phyloP scores from a whole-genome alignment of 2,113 vertebrate genomes.

The Tangachromis dhanisi region DNA sequence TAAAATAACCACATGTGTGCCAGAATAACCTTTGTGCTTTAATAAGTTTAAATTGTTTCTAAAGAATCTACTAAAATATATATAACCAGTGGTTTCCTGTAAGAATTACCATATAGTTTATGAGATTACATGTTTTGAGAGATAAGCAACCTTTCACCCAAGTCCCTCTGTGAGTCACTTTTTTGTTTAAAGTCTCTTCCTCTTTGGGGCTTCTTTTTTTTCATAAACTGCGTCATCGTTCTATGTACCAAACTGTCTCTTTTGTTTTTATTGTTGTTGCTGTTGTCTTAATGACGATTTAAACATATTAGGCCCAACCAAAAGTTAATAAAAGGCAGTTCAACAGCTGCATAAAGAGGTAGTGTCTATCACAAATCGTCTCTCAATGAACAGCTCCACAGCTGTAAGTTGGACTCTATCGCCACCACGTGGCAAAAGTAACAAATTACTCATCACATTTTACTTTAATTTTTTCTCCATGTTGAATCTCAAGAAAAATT shows the following conservation, averaged over 20 bases:
- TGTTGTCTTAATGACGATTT: neutral
- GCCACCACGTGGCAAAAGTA: conserved; percentile 30
- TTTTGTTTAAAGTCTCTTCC: neutral
- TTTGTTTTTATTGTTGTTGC: neutral
- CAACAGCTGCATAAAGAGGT: neutral
- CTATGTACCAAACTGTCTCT: neutral
- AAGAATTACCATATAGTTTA: neutral
- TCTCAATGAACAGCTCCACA: neutral
- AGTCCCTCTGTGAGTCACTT: neutral
- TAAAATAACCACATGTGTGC: neutral
- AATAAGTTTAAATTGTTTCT: neutral
- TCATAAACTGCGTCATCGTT: neutral
- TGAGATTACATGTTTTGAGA: neutral
- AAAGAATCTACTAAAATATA: neutral
- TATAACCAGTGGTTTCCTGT: neutral
- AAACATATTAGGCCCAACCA: neutral
- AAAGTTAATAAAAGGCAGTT: neutral
- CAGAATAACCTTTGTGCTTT: neutral
- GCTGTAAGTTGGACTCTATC: conserved; percentile 6
- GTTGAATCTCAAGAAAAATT: neutral
- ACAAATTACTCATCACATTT: neutral
- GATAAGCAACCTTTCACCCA: neutral
- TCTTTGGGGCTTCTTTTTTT: neutral
- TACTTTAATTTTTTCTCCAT: neutral
- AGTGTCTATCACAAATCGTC: neutral